A percentile compares a stretch with the other conserved stretches of the same genome.
phyloP scores from a whole-genome alignment of 2,888 invertebrate species.

The Anoncus sp. region DNA sequence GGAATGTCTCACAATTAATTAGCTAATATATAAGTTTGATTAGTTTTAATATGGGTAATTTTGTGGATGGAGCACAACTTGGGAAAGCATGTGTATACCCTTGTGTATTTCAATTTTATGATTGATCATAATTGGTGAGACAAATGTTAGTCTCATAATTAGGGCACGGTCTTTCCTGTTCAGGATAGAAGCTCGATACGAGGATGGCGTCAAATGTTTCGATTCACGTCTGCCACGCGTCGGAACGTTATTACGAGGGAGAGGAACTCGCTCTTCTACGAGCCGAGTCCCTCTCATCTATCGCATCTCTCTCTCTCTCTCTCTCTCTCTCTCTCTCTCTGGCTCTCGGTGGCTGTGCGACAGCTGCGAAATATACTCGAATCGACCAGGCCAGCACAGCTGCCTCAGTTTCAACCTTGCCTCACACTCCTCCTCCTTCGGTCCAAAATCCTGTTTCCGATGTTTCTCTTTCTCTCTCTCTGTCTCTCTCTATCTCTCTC shows the following conservation, averaged over 20 bases:
- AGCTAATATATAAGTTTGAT: neutral
- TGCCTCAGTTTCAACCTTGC: constrained; percentile 57
- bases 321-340: too few species aligned
- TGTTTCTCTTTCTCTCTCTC: too few species aligned
- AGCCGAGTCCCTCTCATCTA: constrained; percentile 25
- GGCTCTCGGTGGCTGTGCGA: constrained; percentile 46
- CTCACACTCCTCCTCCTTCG: constrained; percentile 37
- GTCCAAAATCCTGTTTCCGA: constrained; percentile 35
- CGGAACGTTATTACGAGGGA: neutral
- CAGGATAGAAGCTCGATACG: constrained; percentile 14
- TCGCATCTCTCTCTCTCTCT: constrained; percentile 27
- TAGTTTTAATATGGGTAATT: neutral
- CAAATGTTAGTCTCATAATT: constrained; percentile 22
- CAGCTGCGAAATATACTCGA: constrained; percentile 65
- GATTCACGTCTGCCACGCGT: constrained; percentile 56
- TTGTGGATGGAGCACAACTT: neutral
- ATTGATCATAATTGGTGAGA: constrained; percentile 9
- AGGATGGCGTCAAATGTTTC: constrained; percentile 38
- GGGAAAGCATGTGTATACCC: neutral
- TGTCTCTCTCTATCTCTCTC: constrained; percentile 22
- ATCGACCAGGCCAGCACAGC: constrained; percentile 56
- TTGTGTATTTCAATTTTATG: neutral
- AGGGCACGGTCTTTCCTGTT: constrained; percentile 17
- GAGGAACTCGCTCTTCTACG: constrained; percentile 12
- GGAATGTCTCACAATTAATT: too few species aligned